Conservation (phyloP, 2,888 invertebrate species). For the Cinara cedri region DNA sequence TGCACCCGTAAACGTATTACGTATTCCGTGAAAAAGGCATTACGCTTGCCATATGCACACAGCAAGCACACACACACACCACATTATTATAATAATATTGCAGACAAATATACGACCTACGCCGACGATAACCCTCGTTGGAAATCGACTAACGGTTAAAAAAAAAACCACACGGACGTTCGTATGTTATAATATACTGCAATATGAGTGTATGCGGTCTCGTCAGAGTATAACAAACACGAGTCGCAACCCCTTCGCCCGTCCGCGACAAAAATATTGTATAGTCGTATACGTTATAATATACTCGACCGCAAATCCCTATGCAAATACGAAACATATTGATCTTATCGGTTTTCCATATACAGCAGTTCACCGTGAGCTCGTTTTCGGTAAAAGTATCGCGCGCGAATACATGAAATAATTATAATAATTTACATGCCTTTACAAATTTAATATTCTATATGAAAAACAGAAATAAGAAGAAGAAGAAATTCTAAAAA, state of each 20-base stretch:
- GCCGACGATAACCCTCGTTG: conserved; percentile 7
- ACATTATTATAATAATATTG: background rate
- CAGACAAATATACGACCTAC: background rate
- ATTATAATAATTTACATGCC: too few relatives aligned
- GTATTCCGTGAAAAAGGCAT: background rate
- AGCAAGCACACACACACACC: background rate
- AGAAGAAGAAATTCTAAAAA: too few relatives aligned
- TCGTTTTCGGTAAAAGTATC: too few relatives aligned
- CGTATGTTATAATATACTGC: background rate
- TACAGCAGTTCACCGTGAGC: too few relatives aligned
- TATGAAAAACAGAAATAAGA: too few relatives aligned
- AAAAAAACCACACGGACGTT: background rate
- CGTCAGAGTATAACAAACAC: background rate
- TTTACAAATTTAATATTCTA: too few relatives aligned
- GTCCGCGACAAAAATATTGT: background rate
- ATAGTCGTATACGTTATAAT: background rate
- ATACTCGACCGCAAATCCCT: background rate
- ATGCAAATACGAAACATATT: too few relatives aligned
- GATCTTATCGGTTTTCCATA: too few relatives aligned
- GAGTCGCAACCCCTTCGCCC: background rate
- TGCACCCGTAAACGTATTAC: background rate
- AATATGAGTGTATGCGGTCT: background rate
- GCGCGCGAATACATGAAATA: too few relatives aligned
- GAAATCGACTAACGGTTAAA: conserved; percentile 5
- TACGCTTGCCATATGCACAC: background rate